A percentile compares a stretch with the other conserved stretches of the same genome.
Conservation (phyloP, 1,140 invertebrate species). For the Aphis gossypii region DNA sequence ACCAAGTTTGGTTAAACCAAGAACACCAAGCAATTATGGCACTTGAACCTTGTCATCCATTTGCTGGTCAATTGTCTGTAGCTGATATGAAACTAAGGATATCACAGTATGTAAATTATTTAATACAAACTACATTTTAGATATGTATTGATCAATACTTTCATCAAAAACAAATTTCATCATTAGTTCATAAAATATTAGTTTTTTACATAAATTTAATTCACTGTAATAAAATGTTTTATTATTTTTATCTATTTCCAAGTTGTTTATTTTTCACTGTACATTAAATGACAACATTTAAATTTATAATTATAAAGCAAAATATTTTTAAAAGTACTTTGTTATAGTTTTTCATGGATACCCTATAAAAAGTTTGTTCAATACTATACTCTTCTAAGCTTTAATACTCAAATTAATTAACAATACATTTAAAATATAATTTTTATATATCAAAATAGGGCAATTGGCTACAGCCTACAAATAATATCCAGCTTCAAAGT, state of each 20-base stretch:
- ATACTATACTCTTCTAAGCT: no score
- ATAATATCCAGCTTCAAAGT: no score
- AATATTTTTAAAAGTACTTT: background rate
- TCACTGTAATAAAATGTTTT: no score
- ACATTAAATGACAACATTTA: background rate
- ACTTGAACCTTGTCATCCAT: slow-evolving; percentile 83
- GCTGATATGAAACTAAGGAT: slow-evolving; percentile 92
- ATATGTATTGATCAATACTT: background rate
- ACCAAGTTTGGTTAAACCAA: slow-evolving; percentile 78
- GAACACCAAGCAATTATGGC: slow-evolving; percentile 74
- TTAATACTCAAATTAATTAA: no score
- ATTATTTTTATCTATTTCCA: no score
- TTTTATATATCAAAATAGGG: no score
- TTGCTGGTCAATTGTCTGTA: slow-evolving; percentile 89
- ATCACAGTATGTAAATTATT: slow-evolving; percentile 78
- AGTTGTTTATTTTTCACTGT: background rate
- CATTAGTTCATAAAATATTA: background rate
- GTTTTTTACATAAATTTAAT: no score
- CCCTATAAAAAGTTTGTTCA: no score
- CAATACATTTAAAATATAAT: no score
- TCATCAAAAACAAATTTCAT: background rate
- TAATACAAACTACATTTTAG: background rate
- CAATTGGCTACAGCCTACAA: no score
- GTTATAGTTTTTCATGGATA: background rate
- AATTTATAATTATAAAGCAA: no score